Base-by-base conservation (phyloP, 2,113 vertebrate genomes). In the Reinhardtius hippoglossoides region DNA sequence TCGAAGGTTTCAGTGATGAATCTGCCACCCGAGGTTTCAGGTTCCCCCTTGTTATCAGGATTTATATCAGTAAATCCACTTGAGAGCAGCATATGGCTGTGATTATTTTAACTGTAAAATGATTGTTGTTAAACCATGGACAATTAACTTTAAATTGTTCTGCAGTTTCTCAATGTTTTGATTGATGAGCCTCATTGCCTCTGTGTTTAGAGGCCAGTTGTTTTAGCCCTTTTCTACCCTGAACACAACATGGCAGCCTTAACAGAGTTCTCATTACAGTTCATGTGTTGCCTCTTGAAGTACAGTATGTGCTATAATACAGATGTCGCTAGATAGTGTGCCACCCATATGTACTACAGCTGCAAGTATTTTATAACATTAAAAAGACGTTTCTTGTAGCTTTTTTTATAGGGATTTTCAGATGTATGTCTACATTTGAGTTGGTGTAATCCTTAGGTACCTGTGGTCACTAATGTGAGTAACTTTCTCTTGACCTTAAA, bases 141-240 rank as follows among this genome's bases (percentile, higher is more conserved):
- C 75, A 83, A 89, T 91, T 92, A 76, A 50, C 65, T 88, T 67
- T 63, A 85, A 80, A 87, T 88, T 83, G 83, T 76, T 83, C 75
- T 31, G 42, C 65, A 85, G 67, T 83, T 87, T 85, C 67, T 77
- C 79, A 75, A 72, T 85, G 73, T 85, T 88, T 88, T 81, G 84
- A 92, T 83, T 81, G 85, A 83, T 86, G 72, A 66, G 81, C 71
- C 84, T 87, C 90, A 92, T 91, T 91, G 80, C 78, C 61, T 87
- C 78, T 44, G 81, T 82, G 71, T 82, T 87, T 54, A 70, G 52
- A 85, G 42, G 42, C 76, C 67, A 81, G 57, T 77, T 83, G 24
- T 71, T 81, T 64, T 57, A 75, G 35, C 48, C 74, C 79, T 65
- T 78, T 54, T 68, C 65, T 82, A 40, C 55, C 20, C 55, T 69